Conservation (phyloP, 1,140 invertebrate genomes). For the Macrobrachium rosenbergii region DNA sequence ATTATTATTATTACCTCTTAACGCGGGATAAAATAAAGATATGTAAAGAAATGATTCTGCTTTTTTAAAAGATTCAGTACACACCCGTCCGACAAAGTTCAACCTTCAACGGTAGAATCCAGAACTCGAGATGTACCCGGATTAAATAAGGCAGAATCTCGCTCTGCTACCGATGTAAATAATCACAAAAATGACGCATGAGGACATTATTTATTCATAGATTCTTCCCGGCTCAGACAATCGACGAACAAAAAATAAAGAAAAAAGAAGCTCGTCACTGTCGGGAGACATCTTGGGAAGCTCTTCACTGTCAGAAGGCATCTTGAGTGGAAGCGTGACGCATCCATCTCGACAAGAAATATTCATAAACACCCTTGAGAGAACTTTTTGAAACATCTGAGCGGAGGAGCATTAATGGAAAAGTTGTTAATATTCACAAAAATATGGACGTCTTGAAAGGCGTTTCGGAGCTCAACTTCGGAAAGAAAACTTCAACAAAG, state of each 20-base stretch:
- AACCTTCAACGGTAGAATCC: too few relatives aligned
- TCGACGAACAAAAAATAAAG: not conserved
- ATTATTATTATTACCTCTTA: too few relatives aligned
- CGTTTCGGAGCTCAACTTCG: conserved; percentile 21
- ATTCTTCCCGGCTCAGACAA: conserved; percentile 31
- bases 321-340: conserved; percentile 11
- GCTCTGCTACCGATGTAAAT: not conserved
- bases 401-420: conserved; percentile 54
- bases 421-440: conserved; percentile 62
- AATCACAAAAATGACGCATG: too few relatives aligned
- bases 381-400: conserved; percentile 29
- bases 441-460: conserved; percentile 53
- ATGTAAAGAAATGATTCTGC: too few relatives aligned
- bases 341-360: conserved; percentile 39
- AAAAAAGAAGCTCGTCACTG: conserved; percentile 5
- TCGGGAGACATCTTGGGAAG: conserved; percentile 15
- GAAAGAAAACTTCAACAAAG: conserved; percentile 54
- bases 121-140: not conserved
- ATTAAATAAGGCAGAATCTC: too few relatives aligned
- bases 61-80: too few relatives aligned
- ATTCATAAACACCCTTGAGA: conserved; percentile 37
- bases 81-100: too few relatives aligned
- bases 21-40: too few relatives aligned
- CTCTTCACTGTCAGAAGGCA: conserved; percentile 12
- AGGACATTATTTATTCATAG: conserved; percentile 24